A percentile compares a stretch with the other conserved stretches of the same genome.
Evolutionary conservation across 2,888 invertebrate genomes (phyloP).

Genomic region (Brenthis hecate): DNA sequence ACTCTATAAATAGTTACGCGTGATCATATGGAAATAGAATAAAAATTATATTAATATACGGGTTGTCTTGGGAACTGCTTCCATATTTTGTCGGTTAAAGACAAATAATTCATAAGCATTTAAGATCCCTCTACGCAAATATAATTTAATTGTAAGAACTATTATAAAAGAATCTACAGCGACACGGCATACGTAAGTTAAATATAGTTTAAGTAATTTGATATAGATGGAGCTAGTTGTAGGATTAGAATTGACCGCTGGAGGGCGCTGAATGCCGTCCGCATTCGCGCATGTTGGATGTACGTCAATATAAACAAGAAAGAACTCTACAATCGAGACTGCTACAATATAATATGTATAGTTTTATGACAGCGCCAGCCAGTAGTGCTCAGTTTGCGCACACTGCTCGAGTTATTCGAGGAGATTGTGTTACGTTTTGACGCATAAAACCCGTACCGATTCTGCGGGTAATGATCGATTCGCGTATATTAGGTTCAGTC

Average conservation of each 20-base stretch:
- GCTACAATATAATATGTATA: slow-evolving; percentile 59
- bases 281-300: slow-evolving; percentile 63
- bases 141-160: too few relatives aligned
- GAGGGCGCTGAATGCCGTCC: slow-evolving; percentile 49
- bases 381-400: slow-evolving; percentile 68
- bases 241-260: slow-evolving; percentile 40
- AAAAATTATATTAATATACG: too few relatives aligned
- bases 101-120: too few relatives aligned
- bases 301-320: slow-evolving; percentile 77
- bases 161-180: background rate
- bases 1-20: too few relatives aligned
- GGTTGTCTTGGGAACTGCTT: too few relatives aligned
- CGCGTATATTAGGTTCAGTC: slow-evolving; percentile 52
- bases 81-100: too few relatives aligned
- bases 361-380: slow-evolving; percentile 65
- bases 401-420: slow-evolving; percentile 69
- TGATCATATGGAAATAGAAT: too few relatives aligned
- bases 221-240: slow-evolving; percentile 48
- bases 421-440: slow-evolving; percentile 64
- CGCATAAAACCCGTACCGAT: slow-evolving; percentile 56
- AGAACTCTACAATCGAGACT: slow-evolving; percentile 62
- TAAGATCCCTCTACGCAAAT: too few relatives aligned
- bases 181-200: background rate
- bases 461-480: slow-evolving; percentile 66
- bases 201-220: slow-evolving; percentile 6